These are phyloP conservation scores for Silurus meridionalis DNA, from an alignment of 2,113 vertebrate species.

Conservation along the genomic window DNA sequence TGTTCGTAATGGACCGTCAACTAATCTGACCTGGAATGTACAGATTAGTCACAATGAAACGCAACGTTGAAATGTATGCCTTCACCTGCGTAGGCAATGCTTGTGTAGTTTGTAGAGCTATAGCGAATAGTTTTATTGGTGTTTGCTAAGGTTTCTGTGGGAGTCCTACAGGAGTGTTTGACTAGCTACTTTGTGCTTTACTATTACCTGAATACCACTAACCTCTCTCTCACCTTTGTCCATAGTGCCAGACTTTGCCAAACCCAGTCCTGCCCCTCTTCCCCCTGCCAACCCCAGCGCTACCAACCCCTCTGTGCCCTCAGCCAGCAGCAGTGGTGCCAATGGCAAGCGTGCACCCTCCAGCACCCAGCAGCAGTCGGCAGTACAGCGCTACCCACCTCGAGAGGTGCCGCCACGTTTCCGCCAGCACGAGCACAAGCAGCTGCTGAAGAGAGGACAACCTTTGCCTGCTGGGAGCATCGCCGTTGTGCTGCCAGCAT, in stretches of 20 bases:
- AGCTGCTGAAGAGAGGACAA: conserved; percentile 96
- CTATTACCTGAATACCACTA: not conserved
- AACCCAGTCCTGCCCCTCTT: conserved; percentile 88
- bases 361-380: conserved; percentile 72
- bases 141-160: not conserved
- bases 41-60: not conserved
- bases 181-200: not conserved
- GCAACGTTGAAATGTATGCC: not conserved
- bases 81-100: not conserved
- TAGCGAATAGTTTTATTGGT: too few relatives aligned
- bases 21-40: not conserved
- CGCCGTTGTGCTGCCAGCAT: conserved; percentile 68
- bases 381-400: conserved; percentile 89
- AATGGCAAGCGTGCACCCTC: conserved; percentile 87
- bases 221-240: conserved; percentile 26
- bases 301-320: conserved; percentile 82
- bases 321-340: conserved; percentile 76
- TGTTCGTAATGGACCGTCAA: not conserved
- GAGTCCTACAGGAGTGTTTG: not conserved
- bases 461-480: conserved; percentile 85
- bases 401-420: conserved; percentile 97
- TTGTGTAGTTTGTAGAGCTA: not conserved
- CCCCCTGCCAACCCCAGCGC: conserved; percentile 79
- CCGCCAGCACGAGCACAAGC: conserved; percentile 98
- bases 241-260: conserved; percentile 93